A percentile compares a stretch with the other conserved stretches of the same genome.
Conservation (phyloP, 2,797 vertebrate genomes). For the Pseudochaenichthys georgianus region DNA sequence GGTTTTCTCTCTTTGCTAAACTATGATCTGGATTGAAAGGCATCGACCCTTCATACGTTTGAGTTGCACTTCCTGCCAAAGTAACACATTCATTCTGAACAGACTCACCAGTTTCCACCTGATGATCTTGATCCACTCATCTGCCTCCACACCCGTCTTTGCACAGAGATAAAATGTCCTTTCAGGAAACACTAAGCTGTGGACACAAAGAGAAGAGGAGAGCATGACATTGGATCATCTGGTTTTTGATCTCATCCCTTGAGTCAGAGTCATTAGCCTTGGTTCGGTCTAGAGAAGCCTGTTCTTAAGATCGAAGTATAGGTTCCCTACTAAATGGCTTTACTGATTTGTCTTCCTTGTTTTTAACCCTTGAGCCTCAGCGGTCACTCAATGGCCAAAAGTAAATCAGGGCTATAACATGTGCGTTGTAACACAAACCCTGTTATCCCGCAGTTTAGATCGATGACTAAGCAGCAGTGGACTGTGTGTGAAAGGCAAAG, state of each 20-base stretch:
- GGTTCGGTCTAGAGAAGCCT: no score
- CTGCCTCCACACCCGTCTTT: slow-evolving; percentile 94
- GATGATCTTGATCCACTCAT: slow-evolving; percentile 97
- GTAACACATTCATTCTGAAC: background rate
- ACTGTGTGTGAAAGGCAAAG: background rate
- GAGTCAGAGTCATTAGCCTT: no score
- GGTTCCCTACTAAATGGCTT: no score
- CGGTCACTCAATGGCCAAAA: no score
- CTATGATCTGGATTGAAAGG: background rate
- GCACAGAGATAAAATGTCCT: slow-evolving; percentile 95
- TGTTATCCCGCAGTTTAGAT: background rate
- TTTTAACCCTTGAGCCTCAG: no score
- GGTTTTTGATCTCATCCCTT: no score
- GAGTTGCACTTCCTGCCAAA: background rate
- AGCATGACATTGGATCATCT: no score
- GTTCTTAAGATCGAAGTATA: no score
- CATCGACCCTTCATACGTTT: background rate
- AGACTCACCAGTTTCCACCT: slow-evolving; percentile 95
- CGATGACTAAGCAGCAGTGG: background rate
- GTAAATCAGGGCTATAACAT: background rate
- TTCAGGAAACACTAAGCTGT: slow-evolving; percentile 95
- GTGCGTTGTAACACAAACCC: background rate
- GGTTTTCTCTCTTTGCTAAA: background rate
- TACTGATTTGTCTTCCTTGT: no score
- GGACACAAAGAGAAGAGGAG: slow-evolving; percentile 28